phyloP scores from a whole-genome alignment of 2,888 invertebrate genomes.

The Oxyteleia sp. region DNA sequence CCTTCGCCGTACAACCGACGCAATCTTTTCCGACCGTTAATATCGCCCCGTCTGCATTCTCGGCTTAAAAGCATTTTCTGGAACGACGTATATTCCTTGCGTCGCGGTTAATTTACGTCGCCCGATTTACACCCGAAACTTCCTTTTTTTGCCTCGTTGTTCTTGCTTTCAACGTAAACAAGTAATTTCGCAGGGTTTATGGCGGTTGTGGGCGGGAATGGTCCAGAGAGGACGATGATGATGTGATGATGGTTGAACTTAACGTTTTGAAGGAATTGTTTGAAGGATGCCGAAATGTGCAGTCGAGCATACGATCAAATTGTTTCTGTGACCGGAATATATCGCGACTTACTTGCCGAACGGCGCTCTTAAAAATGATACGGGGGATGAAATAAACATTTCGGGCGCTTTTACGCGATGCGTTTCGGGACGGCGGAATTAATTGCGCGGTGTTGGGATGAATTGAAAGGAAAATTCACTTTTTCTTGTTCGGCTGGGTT shows the following conservation, averaged over 20 bases:
- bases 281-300: slow-evolving; percentile 26
- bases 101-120: slow-evolving; percentile 48
- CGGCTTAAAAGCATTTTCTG: slow-evolving; percentile 76
- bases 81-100: slow-evolving; percentile 59
- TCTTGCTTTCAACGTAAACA: slow-evolving; percentile 52
- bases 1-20: slow-evolving; percentile 66
- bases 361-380: slow-evolving; percentile 16
- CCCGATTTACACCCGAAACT: slow-evolving; percentile 47
- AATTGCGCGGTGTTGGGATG: no score
- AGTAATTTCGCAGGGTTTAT: slow-evolving; percentile 40
- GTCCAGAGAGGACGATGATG: no score
- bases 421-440: no score
- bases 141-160: slow-evolving; percentile 42
- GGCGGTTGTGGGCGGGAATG: no score
- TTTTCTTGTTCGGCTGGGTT: no score
- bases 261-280: slow-evolving; percentile 36
- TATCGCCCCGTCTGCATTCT: slow-evolving; percentile 75
- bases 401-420: no score
- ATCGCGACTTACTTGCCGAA: slow-evolving; percentile 17
- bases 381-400: slow-evolving; percentile 9
- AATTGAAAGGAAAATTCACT: no score
- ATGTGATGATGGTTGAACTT: no score
- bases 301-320: slow-evolving; percentile 44
- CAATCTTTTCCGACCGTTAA: slow-evolving; percentile 76
- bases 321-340: slow-evolving; percentile 57